phyloP scores from a whole-genome alignment of 2,888 invertebrate genomes.

The Meandrusa payeni region DNA sequence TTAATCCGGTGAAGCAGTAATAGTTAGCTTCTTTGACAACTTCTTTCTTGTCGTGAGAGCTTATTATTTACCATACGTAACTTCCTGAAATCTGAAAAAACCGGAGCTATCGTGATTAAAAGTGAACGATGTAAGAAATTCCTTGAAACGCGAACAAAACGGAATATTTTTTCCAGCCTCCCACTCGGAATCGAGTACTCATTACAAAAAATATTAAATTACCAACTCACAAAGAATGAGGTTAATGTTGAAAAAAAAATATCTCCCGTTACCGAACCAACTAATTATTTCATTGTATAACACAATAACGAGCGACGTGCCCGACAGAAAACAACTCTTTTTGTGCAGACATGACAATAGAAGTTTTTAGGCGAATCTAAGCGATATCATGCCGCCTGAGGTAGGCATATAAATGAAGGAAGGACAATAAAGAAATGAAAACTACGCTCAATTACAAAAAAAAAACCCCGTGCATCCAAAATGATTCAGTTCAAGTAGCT shows the following conservation, averaged over 20 bases:
- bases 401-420: slow-evolving; percentile 53
- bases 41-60: too few relatives aligned
- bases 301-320: slow-evolving; percentile 67
- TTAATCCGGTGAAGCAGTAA: too few relatives aligned
- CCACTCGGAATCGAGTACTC: slow-evolving; percentile 54
- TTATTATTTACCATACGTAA: too few relatives aligned
- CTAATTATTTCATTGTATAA: slow-evolving; percentile 76
- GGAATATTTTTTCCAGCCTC: slow-evolving; percentile 46
- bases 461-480: slow-evolving; percentile 5
- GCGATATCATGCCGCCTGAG: slow-evolving; percentile 59
- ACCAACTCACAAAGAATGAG: slow-evolving; percentile 64
- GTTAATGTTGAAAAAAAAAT: slow-evolving; percentile 56
- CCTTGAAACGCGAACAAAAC: slow-evolving; percentile 47
- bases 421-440: slow-evolving; percentile 33
- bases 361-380: slow-evolving; percentile 53
- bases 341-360: slow-evolving; percentile 62
- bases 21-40: too few relatives aligned
- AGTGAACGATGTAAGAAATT: slow-evolving; percentile 35
- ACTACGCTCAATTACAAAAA: slow-evolving; percentile 18
- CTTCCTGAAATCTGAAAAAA: too few relatives aligned
- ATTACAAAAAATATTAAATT: slow-evolving; percentile 78
- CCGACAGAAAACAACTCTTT: slow-evolving; percentile 68
- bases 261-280: slow-evolving; percentile 67
- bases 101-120: background rate
- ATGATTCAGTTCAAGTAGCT: too few relatives aligned